Conservation (phyloP, 2,797 vertebrate genomes). For the Cirrhinus molitorella region DNA sequence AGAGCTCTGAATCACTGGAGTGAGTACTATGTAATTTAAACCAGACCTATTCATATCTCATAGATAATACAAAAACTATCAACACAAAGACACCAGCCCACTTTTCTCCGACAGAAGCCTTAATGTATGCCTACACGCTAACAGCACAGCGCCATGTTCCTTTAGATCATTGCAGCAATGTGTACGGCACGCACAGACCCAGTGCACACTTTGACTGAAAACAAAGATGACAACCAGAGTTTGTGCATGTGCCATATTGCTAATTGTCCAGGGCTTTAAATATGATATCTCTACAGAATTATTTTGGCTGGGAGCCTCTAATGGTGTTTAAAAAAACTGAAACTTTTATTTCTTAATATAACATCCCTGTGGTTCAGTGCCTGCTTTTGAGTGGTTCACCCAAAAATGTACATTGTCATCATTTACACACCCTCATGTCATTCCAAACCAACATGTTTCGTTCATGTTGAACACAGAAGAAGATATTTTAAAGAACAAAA, state of each 20-base stretch:
- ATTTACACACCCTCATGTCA: no score
- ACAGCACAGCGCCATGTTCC: conserved; percentile 2
- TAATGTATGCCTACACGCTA: conserved; percentile 39
- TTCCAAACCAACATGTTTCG: no score
- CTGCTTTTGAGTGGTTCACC: background rate
- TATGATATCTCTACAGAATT: background rate
- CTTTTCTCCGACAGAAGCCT: background rate
- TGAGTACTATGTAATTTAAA: conserved; percentile 53
- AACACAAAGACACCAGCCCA: conserved; percentile 34
- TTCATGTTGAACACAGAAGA: no score
- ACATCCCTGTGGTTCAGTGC: background rate
- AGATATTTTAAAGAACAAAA: no score
- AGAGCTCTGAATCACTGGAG: conserved; percentile 47
- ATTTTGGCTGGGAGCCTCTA: background rate
- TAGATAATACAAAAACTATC: conserved; percentile 48
- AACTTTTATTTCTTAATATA: background rate
- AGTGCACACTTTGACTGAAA: conserved; percentile 24
- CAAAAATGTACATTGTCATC: no score
- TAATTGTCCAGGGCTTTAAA: background rate
- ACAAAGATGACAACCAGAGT: background rate
- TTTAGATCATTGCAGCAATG: conserved; percentile 26
- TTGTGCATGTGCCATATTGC: conserved; percentile 17
- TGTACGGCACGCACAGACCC: background rate
- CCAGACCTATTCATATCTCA: conserved; percentile 49
- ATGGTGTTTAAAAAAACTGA: background rate